Base-by-base conservation (phyloP, 2,797 vertebrate genomes). In the Aulostomus chinensis region DNA sequence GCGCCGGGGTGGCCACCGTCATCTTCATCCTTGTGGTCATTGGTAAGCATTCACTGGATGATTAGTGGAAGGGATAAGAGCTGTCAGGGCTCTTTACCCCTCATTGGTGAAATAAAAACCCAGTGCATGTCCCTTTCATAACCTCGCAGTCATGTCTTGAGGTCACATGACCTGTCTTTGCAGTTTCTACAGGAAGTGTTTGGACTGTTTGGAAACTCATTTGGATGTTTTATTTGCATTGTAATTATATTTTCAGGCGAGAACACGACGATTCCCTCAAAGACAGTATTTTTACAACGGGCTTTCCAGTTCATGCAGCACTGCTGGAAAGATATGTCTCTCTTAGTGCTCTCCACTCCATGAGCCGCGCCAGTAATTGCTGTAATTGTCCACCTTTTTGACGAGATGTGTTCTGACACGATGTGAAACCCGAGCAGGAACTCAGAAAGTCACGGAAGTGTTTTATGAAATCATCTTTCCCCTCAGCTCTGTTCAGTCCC, bases 11-110 rank as follows among this genome's bases (percentile, higher is more conserved):
- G 33, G 92, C 97, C 61, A 94, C 92, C 16, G 8, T 91, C 51
- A 90, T 99, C 35, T 96, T 98, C 55, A 53, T 97, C 83, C 87
- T 99, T 5, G 95, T 99, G 6, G 12, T 95, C 70, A 76, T 96
- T 6, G 92, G 97, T 99, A 91, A 93, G 95, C 73, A n/a, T 39
- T 35, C 3, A 6, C n/a, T 5, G 13, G 32, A 17, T 52, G 22
- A 25, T 12, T 54, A 12, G 5, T 8, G 1, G 18, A 12, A 13
- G n/a, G 20, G 2, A 9, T 4, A 5, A 4, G 51, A 38, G 36
- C 38, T 52, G 53, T 13, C 41, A 7, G 31, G 13, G 33, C 15
- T 51, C 17, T 59, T 33, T 34, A 13, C 18, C n/a, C n/a, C n/a
- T 57, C 45, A 33, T 11, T 37, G 46, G 29, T 20, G 26, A 55